Base-by-base conservation (phyloP, 2,797 vertebrate species). In the Erpetoichthys calabaricus region DNA sequence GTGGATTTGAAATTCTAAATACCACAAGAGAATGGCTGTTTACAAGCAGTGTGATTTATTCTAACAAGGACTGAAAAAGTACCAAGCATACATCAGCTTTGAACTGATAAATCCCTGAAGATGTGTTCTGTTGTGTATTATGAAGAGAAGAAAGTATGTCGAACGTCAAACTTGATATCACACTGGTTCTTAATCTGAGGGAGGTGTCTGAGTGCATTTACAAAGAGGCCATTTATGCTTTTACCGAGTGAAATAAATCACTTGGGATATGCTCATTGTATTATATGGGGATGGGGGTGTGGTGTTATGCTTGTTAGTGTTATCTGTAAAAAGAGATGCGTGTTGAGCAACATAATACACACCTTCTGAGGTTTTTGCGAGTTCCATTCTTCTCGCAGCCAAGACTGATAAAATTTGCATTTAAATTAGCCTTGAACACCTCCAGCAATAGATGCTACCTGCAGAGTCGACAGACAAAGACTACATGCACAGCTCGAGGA, bases 371-470 rank as follows among this genome's bases (percentile, higher is more conserved):
- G 61, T 56, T 65, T 72, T 58, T 7, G 54, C 45, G 8, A 41
- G 53, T 7, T 5, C 3, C 53, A 6, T 51, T 3, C 5, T 44
- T 64, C 66, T 54, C 42, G 49, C 41, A 60, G 56, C 61, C 60
- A 43, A 66, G 68, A 71, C 65, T 70, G 63, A 63, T 62, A 61
- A 72, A 9, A 59, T 73, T 75, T 75, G 67, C 70, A 77, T 78
- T 73, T 69, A 62, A 73, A 77, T 65, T 65, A 75, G 25, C 25
- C 1, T 25, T 25, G 25, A 25, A 25, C 25, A 25, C 25, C 25
- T 25, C 25, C 25, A 25, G 25, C 25, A 25, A 25, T 25, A 25
- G 25, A 25, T 25, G 25, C 25, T 25, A 25, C 25, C 25, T 25
- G 25, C 25, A 25, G 25, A 25, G 25, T 25, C 2, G 25, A 25